phyloP scores from a whole-genome alignment of 2,797 vertebrate species.

The Rhinophrynus dorsalis region DNA sequence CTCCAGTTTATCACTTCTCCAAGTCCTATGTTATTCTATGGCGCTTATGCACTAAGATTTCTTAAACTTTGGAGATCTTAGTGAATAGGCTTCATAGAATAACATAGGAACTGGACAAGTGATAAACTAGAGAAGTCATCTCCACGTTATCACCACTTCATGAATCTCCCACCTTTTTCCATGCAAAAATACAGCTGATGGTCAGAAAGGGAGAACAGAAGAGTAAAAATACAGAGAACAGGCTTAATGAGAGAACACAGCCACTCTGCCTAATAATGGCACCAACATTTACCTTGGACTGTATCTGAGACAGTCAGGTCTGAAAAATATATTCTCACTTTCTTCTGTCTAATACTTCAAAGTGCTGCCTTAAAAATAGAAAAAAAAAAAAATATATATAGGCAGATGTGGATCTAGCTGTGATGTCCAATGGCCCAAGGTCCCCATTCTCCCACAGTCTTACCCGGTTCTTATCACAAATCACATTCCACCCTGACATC shows the following conservation, averaged over 20 bases:
- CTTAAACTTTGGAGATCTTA: too few relatives aligned
- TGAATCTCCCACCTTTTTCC: too few relatives aligned
- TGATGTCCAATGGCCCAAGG: slow-evolving; percentile 11
- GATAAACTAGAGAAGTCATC: too few relatives aligned
- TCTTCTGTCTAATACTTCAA: slow-evolving; percentile 17
- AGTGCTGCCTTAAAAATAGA: slow-evolving; percentile 20
- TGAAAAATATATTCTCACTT: slow-evolving; percentile 12
- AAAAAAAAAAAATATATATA: slow-evolving; percentile 36
- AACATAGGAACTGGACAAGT: too few relatives aligned
- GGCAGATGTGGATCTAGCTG: slow-evolving; percentile 21
- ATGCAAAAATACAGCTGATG: too few relatives aligned
- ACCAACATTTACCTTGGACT: slow-evolving; percentile 18
- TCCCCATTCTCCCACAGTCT: slow-evolving; percentile 41
- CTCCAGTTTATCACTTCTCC: too few relatives aligned
- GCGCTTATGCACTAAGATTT: too few relatives aligned
- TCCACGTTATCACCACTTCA: too few relatives aligned
- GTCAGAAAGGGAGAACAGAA: too few relatives aligned
- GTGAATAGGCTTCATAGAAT: too few relatives aligned
- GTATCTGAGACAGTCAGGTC: slow-evolving; percentile 6
- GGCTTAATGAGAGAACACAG: not conserved
- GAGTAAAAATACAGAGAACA: not conserved
- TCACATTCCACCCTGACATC: slow-evolving; percentile 38
- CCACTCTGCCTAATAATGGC: not conserved
- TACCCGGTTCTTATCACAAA: slow-evolving; percentile 20
- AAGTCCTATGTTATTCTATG: too few relatives aligned